A percentile compares a stretch with the other conserved stretches of the same genome.
Conservation (phyloP, 2,888 invertebrate genomes). For the Orthosia gracilis region DNA sequence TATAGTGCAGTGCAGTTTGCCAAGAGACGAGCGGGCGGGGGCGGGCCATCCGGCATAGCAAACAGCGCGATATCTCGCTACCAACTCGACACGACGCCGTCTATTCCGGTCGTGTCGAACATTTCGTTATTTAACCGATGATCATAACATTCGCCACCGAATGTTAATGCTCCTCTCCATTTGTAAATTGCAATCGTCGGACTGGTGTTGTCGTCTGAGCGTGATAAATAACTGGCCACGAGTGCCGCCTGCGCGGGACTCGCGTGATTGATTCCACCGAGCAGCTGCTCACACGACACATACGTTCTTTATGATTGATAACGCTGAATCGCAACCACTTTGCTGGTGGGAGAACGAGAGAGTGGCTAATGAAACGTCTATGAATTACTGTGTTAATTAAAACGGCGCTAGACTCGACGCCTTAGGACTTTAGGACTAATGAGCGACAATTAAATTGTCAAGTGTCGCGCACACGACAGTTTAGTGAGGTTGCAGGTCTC, state of each 20-base stretch:
- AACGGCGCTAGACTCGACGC: conserved; percentile 82
- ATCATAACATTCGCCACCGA: conserved; percentile 71
- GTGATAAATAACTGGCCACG: conserved; percentile 83
- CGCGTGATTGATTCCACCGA: conserved; percentile 86
- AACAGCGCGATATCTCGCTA: conserved; percentile 84
- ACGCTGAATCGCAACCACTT: conserved; percentile 71
- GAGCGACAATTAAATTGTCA: conserved; percentile 89
- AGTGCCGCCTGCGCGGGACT: conserved; percentile 77
- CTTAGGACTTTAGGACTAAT: conserved; percentile 82
- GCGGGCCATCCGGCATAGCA: conserved; percentile 84
- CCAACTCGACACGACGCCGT: conserved; percentile 74
- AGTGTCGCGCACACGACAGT: conserved; percentile 86
- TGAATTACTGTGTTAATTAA: conserved; percentile 85
- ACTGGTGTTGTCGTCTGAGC: conserved; percentile 77
- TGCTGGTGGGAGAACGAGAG: conserved; percentile 68
- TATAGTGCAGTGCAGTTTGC: conserved; percentile 88
- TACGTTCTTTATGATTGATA: conserved; percentile 80
- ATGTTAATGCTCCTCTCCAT: conserved; percentile 73
- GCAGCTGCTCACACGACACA: conserved; percentile 79
- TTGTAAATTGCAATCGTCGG: conserved; percentile 80
- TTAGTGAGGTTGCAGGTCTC: conserved; percentile 87
- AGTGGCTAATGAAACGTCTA: conserved; percentile 82
- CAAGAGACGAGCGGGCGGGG: conserved; percentile 86
- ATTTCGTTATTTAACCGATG: conserved; percentile 69
- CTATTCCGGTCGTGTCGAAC: conserved; percentile 75